These are phyloP conservation scores for Orthosia gracilis DNA, from an alignment of 2,888 invertebrate species.

Conservation along the genomic window DNA sequence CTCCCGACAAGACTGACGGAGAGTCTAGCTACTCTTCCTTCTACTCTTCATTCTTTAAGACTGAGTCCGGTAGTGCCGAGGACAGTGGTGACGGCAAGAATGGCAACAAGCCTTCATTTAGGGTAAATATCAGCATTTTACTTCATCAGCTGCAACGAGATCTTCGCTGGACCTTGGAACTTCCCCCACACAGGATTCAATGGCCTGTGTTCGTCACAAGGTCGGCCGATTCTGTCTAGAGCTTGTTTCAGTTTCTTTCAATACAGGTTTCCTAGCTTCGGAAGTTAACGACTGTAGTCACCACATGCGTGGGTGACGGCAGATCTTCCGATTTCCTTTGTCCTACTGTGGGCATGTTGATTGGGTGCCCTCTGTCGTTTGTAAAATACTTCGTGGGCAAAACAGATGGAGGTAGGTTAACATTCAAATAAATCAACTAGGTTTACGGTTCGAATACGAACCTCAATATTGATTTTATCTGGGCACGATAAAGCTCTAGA, in stretches of 20 bases:
- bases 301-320: neutral
- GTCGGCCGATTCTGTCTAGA: slow-evolving; percentile 36
- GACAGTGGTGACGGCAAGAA: slow-evolving; percentile 79
- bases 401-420: slow-evolving; percentile 3
- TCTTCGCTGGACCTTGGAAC: slow-evolving; percentile 25
- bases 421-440: neutral
- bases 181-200: slow-evolving; percentile 30
- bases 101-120: slow-evolving; percentile 32
- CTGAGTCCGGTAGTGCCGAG: slow-evolving; percentile 89
- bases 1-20: slow-evolving; percentile 79
- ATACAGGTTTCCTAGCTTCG: neutral
- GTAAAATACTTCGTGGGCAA: slow-evolving; percentile 10
- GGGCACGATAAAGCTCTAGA: slow-evolving; percentile 30
- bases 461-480: slow-evolving; percentile 1
- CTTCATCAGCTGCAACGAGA: slow-evolving; percentile 9
- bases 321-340: slow-evolving; percentile 5
- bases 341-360: neutral
- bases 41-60: slow-evolving; percentile 94
- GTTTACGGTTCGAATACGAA: slow-evolving; percentile 9
- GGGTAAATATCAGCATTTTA: slow-evolving; percentile 54
- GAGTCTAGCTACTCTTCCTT: slow-evolving; percentile 93
- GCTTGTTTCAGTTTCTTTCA: slow-evolving; percentile 35
- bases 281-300: neutral
- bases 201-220: slow-evolving; percentile 31
- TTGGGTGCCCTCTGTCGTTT: slow-evolving; percentile 2